Conservation (phyloP, 2,113 vertebrate genomes). For the Toxotes jaculatrix region DNA sequence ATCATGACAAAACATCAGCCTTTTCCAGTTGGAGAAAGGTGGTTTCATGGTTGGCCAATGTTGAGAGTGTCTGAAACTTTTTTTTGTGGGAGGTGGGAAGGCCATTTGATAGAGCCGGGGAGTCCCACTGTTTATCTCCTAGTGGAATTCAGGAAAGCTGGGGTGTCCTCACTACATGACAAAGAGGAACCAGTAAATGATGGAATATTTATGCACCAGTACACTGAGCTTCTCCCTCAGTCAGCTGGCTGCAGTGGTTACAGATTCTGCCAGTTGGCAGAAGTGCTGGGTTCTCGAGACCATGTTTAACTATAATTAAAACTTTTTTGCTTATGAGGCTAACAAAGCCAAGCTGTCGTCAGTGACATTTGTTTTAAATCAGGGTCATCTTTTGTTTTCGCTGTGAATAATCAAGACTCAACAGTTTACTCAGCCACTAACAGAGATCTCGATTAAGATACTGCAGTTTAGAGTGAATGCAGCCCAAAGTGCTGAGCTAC, state of each 20-base stretch:
- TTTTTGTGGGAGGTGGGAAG: too few species aligned
- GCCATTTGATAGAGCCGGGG: too few species aligned
- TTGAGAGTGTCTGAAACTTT: too few species aligned
- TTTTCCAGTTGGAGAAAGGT: too few species aligned
- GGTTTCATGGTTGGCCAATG: too few species aligned
- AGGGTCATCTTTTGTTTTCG: slow-evolving; percentile 13
- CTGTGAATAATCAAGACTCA: slow-evolving; percentile 18
- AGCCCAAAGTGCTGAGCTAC: slow-evolving; percentile 27
- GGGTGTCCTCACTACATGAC: not conserved
- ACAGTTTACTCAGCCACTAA: slow-evolving; percentile 38
- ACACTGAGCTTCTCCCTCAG: not conserved
- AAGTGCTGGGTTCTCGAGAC: not conserved
- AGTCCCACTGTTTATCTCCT: too few species aligned
- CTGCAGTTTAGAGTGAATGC: slow-evolving; percentile 31
- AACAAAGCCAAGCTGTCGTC: not conserved
- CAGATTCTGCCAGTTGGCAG: not conserved
- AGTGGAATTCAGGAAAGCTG: too few species aligned
- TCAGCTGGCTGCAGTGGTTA: too few species aligned
- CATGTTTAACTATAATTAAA: slow-evolving; percentile 12
- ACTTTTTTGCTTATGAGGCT: not conserved
- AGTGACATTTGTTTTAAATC: not conserved
- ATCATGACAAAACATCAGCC: too few species aligned
- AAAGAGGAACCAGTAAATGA: not conserved
- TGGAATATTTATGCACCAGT: not conserved
- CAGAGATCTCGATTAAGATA: slow-evolving; percentile 69